Evolutionary conservation across 2,888 invertebrate species (phyloP).

Genomic region (Calameuta idolon): DNA sequence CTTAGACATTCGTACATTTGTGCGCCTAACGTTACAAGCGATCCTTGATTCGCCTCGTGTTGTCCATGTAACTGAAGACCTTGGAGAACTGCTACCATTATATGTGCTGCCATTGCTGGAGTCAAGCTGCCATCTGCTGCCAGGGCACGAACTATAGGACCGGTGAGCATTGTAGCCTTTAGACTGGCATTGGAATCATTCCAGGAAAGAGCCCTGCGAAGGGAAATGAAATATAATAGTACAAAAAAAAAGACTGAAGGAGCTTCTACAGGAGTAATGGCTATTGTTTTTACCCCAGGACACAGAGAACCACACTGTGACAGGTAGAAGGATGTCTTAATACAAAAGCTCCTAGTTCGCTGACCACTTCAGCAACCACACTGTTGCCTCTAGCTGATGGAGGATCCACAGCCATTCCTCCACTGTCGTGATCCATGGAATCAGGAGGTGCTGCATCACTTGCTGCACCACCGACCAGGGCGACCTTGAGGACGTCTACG

Average conservation of each 20-base stretch:
- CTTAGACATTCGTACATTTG: constrained; percentile 88
- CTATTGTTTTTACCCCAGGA: constrained; percentile 68
- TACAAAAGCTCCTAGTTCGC: constrained; percentile 83
- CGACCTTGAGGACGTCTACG: constrained; percentile 83
- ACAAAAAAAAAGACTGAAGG: not conserved
- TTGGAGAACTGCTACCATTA: constrained; percentile 81
- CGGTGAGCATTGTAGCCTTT: constrained; percentile 81
- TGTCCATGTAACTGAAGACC: constrained; percentile 90
- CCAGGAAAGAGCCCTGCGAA: constrained; percentile 80
- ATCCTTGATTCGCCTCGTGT: constrained; percentile 89
- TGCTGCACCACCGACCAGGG: constrained; percentile 77
- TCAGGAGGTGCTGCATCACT: constrained; percentile 70
- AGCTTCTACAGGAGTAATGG: not conserved
- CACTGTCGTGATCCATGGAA: constrained; percentile 76
- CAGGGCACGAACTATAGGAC: constrained; percentile 78
- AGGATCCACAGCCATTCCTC: constrained; percentile 78
- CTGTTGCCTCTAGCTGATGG: constrained; percentile 61
- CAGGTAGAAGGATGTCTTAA: constrained; percentile 76
- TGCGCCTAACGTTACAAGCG: constrained; percentile 82
- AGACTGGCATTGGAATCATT: constrained; percentile 86
- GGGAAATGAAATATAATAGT: constrained; percentile 18
- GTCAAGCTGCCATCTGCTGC: constrained; percentile 74
- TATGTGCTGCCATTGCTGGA: constrained; percentile 77
- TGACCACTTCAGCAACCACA: constrained; percentile 78
- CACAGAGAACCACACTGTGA: constrained; percentile 74